Evolutionary conservation across 2,888 invertebrate species (phyloP).

Genomic region (Geophilus truncorum): DNA sequence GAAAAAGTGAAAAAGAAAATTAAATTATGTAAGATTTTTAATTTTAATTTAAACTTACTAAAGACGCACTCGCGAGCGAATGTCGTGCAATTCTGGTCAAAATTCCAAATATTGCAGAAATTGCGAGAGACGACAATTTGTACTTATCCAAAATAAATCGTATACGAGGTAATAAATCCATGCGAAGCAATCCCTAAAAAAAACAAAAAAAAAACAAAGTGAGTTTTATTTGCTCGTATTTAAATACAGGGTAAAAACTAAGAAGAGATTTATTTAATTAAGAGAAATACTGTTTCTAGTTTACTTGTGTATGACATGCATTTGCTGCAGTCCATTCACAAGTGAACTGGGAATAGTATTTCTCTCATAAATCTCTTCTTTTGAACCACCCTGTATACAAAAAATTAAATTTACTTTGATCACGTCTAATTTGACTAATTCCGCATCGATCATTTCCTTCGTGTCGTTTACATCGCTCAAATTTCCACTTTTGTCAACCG

Average conservation of each 20-base stretch:
- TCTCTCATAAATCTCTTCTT: too few species aligned
- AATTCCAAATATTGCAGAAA: constrained; percentile 70
- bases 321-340: too few species aligned
- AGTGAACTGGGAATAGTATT: too few species aligned
- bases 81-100: constrained; percentile 72
- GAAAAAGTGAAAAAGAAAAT: constrained; percentile 2
- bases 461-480: constrained; percentile 55
- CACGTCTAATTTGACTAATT: constrained; percentile 76
- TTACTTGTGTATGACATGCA: too few species aligned
- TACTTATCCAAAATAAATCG: constrained; percentile 69
- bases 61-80: constrained; percentile 61
- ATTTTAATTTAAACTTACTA: constrained; percentile 44
- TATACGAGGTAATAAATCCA: constrained; percentile 66
- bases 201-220: not conserved
- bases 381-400: too few species aligned
- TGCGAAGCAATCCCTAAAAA: constrained; percentile 47
- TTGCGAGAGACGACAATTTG: constrained; percentile 65
- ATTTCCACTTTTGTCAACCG: constrained; percentile 43
- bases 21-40: constrained; percentile 1
- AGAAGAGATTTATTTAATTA: too few species aligned
- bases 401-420: constrained; percentile 47
- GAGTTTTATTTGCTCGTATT: too few species aligned
- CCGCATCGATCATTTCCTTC: constrained; percentile 73
- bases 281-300: too few species aligned
- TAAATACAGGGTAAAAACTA: too few species aligned